phyloP scores from a whole-genome alignment of 1,140 invertebrate species.

The Plodia interpunctella region DNA sequence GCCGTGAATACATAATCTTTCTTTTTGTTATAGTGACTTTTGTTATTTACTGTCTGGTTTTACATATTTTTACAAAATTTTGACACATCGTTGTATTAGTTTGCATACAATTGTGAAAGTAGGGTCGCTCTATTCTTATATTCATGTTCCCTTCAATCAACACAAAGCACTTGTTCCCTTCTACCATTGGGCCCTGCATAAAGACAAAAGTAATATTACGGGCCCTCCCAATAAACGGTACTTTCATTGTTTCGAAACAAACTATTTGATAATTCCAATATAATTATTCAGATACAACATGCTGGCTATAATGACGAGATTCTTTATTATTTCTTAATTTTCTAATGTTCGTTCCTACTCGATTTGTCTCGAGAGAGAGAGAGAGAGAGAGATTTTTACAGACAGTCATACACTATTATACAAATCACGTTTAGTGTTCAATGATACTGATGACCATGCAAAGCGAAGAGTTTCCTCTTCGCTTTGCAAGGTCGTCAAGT shows the following conservation, averaged over 20 bases:
- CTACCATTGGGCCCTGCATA: constrained; percentile 25
- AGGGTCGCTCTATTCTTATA: not conserved
- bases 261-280: constrained; percentile 54
- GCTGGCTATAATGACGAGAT: too few relatives aligned
- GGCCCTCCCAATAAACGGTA: constrained; percentile 54
- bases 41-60: not conserved
- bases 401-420: too few relatives aligned
- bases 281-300: constrained; percentile 32
- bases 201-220: constrained; percentile 35
- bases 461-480: too few relatives aligned
- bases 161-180: constrained; percentile 12
- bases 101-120: constrained; percentile 10
- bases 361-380: too few relatives aligned
- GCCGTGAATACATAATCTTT: too few relatives aligned
- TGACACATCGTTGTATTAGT: not conserved
- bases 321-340: too few relatives aligned
- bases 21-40: not conserved
- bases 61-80: not conserved
- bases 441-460: too few relatives aligned
- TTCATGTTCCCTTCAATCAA: not conserved
- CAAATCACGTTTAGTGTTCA: too few relatives aligned
- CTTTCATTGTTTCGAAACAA: constrained; percentile 55
- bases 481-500: too few relatives aligned
- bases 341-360: too few relatives aligned
- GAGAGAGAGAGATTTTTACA: too few relatives aligned